Evolutionary conservation across 2,888 invertebrate genomes (phyloP).

Genomic region (Platycheirus albimanus): DNA sequence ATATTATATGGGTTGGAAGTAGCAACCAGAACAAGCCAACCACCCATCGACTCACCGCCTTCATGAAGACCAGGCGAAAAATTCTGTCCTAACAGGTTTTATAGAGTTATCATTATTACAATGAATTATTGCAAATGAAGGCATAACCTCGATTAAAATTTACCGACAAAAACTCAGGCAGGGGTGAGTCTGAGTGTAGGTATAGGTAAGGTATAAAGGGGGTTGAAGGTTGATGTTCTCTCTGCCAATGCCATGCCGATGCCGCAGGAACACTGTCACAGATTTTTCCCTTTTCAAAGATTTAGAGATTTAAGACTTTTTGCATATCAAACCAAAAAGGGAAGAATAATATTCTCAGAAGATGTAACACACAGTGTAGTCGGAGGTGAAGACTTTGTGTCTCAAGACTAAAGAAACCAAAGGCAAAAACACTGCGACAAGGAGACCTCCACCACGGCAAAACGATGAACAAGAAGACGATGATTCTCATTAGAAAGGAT

Average conservation of each 20-base stretch:
- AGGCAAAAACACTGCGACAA: conserved; percentile 1
- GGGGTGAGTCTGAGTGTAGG: conserved; percentile 11
- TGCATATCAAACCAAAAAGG: conserved; percentile 64
- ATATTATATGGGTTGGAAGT: neutral
- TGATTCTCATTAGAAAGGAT: conserved; percentile 72
- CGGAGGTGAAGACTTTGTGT: conserved; percentile 16
- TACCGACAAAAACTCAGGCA: conserved; percentile 51
- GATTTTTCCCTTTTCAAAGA: conserved; percentile 58
- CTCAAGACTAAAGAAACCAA: conserved; percentile 29
- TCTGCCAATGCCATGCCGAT: too few relatives aligned
- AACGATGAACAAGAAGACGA: conserved; percentile 41
- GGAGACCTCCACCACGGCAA: conserved; percentile 13
- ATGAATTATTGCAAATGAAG: conserved; percentile 74
- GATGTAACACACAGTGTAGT: too few relatives aligned
- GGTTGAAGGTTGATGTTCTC: conserved; percentile 31
- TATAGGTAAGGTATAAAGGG: neutral
- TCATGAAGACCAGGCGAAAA: conserved; percentile 65
- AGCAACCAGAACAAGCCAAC: neutral
- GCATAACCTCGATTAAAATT: conserved; percentile 74
- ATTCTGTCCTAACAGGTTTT: conserved; percentile 74
- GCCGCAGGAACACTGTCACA: conserved; percentile 63
- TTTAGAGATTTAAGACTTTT: conserved; percentile 71
- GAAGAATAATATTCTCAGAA: conserved; percentile 25
- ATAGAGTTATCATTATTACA: conserved; percentile 75
- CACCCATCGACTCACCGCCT: conserved; percentile 29